Base-by-base conservation (phyloP, 1,140 invertebrate species). In the Brachionus asplanchnoidis region DNA sequence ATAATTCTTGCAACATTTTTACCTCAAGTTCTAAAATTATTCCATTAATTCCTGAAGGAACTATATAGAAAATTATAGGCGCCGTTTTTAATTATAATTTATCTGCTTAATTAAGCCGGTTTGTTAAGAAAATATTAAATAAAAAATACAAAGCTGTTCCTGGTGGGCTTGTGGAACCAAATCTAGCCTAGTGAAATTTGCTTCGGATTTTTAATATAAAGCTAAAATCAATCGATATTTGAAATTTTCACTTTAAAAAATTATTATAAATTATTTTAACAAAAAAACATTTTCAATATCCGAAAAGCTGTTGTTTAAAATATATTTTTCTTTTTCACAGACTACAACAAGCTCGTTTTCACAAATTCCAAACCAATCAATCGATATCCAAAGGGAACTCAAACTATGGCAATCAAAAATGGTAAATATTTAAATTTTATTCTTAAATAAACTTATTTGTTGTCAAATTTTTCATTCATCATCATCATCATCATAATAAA, bases 371-470 rank as follows among this genome's bases (percentile, higher is more conserved):
- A 82, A 82, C 36, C 79, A 82, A 66, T 82, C 79, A 82, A 82
- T 82, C 42, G 79, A 82, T 65, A 82, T 82, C 23, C 79, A 82
- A 82, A 60, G 53, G 40, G 79, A 82, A 65, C 79, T 82, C 32
- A 82, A 82, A 65, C 20, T 82, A 82, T 82, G 79, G 79, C 79
- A 82, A 68, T 82, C 79, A 44, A 82, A 82, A 82, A 82, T 82
- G 79, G 79, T 82, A 82, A 68, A 82, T 44, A 40, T 82, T 65
- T 82, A 42, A 65, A 20, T 82, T 65, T 36, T 82, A 6, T 50
- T 50, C 46, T 17, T n/a, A 50, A 26, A 17, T 17, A 40, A 40
- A 73, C 11, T 46, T 77, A 23, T 46, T 77, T 70, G 14, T 36
- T 36, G 36, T 70, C 36, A 70, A 70, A 32, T 36, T 17, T 17